A percentile compares a stretch with the other conserved stretches of the same genome.
Evolutionary conservation across 2,797 vertebrate genomes (phyloP).

Genomic region (Scomberomorus guttatus): DNA sequence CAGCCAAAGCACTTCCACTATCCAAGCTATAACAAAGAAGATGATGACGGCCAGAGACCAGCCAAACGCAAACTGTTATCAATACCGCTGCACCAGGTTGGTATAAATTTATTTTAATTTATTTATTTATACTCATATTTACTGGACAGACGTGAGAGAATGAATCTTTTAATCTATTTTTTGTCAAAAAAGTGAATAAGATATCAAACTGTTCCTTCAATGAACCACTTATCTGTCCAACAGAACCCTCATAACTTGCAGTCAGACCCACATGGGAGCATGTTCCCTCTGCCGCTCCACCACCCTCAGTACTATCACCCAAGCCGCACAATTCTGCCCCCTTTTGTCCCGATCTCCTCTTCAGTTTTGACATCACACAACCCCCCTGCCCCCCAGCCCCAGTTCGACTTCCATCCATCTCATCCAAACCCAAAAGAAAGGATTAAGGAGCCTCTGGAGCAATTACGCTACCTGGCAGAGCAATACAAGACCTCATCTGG

Average conservation of each 20-base stretch:
- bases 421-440: conserved; percentile 20
- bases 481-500: conserved; percentile 78
- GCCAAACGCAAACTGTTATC: conserved; percentile 60
- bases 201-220: conserved; percentile 16
- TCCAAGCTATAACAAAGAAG: conserved; percentile 39
- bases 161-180: neutral
- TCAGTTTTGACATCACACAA: conserved; percentile 23
- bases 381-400: conserved; percentile 21
- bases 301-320: conserved; percentile 61
- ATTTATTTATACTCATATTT: neutral
- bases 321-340: conserved; percentile 38
- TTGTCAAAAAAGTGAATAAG: neutral
- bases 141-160: too few species aligned
- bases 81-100: conserved; percentile 66
- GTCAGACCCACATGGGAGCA: conserved; percentile 35
- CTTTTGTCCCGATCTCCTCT: conserved; percentile 48
- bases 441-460: conserved; percentile 68
- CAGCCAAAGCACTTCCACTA: conserved; percentile 43
- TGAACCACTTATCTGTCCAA: conserved; percentile 14
- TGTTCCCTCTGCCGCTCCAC: conserved; percentile 55
- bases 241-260: conserved; percentile 50
- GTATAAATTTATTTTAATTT: conserved; percentile 25
- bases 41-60: conserved; percentile 15
- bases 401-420: neutral
- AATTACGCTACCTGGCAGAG: conserved; percentile 81